Conservation (phyloP, 2,113 vertebrate genomes). For the Peromyscus leucopus region DNA sequence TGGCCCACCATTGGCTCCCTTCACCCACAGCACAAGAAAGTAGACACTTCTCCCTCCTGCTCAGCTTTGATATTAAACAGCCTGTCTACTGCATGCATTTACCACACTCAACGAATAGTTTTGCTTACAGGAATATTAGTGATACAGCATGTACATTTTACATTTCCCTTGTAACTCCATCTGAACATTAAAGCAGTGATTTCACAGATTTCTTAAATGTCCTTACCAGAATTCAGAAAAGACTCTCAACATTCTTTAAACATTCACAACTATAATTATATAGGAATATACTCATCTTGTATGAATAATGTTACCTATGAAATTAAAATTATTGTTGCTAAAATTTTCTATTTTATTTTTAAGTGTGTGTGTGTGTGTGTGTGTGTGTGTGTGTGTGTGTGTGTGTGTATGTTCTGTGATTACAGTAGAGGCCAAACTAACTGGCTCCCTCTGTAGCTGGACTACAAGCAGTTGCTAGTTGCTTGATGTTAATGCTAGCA, state of each 20-base stretch:
- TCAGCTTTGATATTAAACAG: neutral
- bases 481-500: neutral
- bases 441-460: neutral
- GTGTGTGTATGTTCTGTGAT: neutral
- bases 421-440: neutral
- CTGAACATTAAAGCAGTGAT: neutral
- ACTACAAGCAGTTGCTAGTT: neutral
- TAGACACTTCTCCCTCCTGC: neutral
- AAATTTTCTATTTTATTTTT: neutral
- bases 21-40: neutral
- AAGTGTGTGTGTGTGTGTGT: neutral
- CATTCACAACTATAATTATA: neutral
- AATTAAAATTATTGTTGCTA: neutral
- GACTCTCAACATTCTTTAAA: conserved; percentile 24
- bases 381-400: neutral
- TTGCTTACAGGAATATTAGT: neutral
- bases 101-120: neutral
- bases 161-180: neutral
- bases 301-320: neutral
- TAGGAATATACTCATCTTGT: neutral
- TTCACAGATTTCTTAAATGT: conserved; percentile 17
- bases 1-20: neutral
- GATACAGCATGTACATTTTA: neutral
- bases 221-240: neutral
- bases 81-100: neutral